These are phyloP conservation scores for Ricordea florida DNA, from an alignment of 92 coral and sea anemone species.

Conservation along the genomic window DNA sequence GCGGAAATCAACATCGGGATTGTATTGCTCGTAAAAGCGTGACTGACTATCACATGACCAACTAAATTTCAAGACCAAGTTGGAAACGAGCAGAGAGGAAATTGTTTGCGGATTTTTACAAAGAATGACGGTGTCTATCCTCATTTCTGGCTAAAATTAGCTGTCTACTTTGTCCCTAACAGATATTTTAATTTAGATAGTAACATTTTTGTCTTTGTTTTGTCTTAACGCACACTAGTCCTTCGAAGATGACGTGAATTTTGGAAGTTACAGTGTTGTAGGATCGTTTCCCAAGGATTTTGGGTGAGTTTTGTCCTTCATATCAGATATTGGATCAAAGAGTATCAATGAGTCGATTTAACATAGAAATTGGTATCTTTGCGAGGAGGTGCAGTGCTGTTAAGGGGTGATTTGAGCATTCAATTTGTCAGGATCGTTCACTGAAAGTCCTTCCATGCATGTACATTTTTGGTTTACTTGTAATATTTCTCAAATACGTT, in stretches of 20 bases:
- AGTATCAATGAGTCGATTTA: too few species aligned
- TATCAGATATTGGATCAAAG: too few species aligned
- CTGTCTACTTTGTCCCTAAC: background rate
- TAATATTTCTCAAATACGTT: too few species aligned
- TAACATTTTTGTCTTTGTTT: background rate
- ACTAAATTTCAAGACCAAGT: background rate
- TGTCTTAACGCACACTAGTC: constrained; percentile 56
- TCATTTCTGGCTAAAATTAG: background rate
- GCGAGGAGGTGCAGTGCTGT: too few species aligned
- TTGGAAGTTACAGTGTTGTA: constrained; percentile 95
- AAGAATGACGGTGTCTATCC: constrained; percentile 22
- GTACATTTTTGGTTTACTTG: too few species aligned
- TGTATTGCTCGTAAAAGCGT: constrained; percentile 10
- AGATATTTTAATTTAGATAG: background rate
- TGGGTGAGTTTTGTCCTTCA: constrained; percentile 59
- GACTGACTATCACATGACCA: constrained; percentile 43
- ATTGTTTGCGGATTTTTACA: background rate
- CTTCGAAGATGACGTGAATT: constrained; percentile 90
- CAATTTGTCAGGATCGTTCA: too few species aligned
- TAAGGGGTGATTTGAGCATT: too few species aligned
- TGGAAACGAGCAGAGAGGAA: background rate
- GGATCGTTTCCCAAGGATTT: constrained; percentile 99
- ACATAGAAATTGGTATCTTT: too few species aligned
- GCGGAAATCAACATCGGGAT: constrained; percentile 8
- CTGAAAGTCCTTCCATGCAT: too few species aligned